These are phyloP conservation scores for Drosophila tanythrix DNA, from an alignment of 2,888 invertebrate genomes.

Conservation along the genomic window DNA sequence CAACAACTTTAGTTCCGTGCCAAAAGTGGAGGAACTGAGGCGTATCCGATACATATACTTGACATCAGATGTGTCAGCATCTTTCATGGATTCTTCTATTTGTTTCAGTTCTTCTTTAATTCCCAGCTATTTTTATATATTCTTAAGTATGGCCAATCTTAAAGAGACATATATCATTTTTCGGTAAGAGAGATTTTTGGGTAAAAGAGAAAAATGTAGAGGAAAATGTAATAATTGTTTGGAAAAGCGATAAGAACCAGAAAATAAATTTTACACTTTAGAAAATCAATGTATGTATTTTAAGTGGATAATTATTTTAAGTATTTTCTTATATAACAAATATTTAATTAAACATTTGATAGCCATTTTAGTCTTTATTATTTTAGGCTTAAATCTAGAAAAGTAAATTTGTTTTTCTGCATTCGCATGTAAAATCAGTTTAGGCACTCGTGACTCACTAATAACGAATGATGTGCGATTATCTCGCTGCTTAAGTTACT, in stretches of 20 bases:
- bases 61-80: conserved; percentile 18
- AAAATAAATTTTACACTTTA: not conserved
- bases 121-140: not conserved
- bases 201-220: not conserved
- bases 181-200: too few relatives aligned
- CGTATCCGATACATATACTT: conserved; percentile 26
- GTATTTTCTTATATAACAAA: not conserved
- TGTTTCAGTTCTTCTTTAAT: not conserved
- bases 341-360: not conserved
- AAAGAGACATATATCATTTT: too few relatives aligned
- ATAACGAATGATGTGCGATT: not conserved
- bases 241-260: not conserved
- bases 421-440: not conserved
- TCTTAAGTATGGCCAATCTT: not conserved
- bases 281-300: not conserved
- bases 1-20: conserved; percentile 57
- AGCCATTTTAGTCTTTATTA: not conserved
- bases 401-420: not conserved
- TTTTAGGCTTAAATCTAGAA: not conserved
- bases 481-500: conserved; percentile 15
- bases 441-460: conserved; percentile 23
- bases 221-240: not conserved
- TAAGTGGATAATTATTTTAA: too few relatives aligned
- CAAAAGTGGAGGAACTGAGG: conserved; percentile 53
- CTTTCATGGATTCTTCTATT: conserved; percentile 12